Base-by-base conservation (phyloP, 2,888 invertebrate species). In the Macrosoma leucophasiata region DNA sequence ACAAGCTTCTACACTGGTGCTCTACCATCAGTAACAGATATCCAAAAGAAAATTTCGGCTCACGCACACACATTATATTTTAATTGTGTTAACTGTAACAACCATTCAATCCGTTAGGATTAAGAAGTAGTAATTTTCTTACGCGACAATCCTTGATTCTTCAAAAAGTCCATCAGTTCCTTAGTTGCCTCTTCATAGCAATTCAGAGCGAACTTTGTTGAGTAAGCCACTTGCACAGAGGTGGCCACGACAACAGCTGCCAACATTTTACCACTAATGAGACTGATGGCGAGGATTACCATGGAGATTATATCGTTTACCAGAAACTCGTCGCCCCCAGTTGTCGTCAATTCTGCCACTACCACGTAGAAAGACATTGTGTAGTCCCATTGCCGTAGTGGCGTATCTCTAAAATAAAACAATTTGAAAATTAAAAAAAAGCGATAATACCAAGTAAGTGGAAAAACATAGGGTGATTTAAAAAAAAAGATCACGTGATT, bases 141-240 rank as follows among this genome's bases (percentile, higher is more conserved):
- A 82, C 82, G 53, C 9, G 82, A 84, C 10, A 84, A 41, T 13
- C 82, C 82, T 36, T 84, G 82, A 46, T 78, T 84, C 44, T 65
- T 77, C 33, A 82, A 39, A 44, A 75, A 62, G 48, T 76, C 74
- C 36, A 79, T 71, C 0, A 84, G 62, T 34, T 78, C 69, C 7
- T 41, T 50, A 0, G 72, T 74, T 14, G 52, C 55, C 27, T 50
- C 67, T 41, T 82, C 81, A 21, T 82, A 84, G 0, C 50, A 55
- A 3, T 69, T 75, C 11, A 82, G 42, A 0, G 78, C 73, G 23
- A 73, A 71, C 45, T 78, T 76, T 1, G 62, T 65, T 1, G 79
- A 73, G 33, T 71, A 72, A 0, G 77, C 70, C 1, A 79, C 48
- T 41, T 82, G 81, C 39, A 81, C 74, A 0, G 75, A 52, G 0